Evolutionary conservation across 2,888 invertebrate species (phyloP), one percentile per base, ranked within the genome.

Genomic region (Alentia gelatinosa): DNA sequence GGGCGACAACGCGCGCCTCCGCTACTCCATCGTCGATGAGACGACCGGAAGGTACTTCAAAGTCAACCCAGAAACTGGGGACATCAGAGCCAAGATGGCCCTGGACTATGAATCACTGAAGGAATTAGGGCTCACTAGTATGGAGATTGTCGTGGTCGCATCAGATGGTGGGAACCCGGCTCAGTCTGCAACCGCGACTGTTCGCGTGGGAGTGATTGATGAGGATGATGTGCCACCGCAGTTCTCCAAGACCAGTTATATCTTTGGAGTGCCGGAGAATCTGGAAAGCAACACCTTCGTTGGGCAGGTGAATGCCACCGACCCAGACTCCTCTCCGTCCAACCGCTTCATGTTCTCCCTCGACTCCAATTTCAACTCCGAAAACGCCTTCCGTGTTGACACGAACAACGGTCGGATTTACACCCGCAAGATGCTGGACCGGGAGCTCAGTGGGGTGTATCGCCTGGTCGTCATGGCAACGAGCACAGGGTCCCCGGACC

Each of bases 31-130:
- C 30, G 91, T 91, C 30, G 91, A 92, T 0, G 98, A 98, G 4
- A 98, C 98, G 95, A 98, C 98, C 95, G 98, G 79, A 33, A 42
- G 50, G 30, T 19, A 86, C 50, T 90, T 92, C 37, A 23, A 35
- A 40, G 83, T 92, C n/a, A 75, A 91, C 39, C 63, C 19, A 3
- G 37, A 84, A 1, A 68, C 91, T 23, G 92, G 92, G 4, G 74
- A 26, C 26, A 30, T 93, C 15, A 89, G 63, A 5, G 91, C 91
- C 37, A 91, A 90, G 90, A 26, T 75, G 30, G 40, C 89, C 12
- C 88, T 93, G 42, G 92, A 93, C 75, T 79, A 92, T n/a, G 90
- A 90, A 63, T 23, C 35, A 89, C 91, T 83, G 23, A 83, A 30
- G 35, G 37, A 74, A 9, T 79, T 91, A 12, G 40, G 42, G 37